A percentile compares a stretch with the other conserved stretches of the same genome.
Evolutionary conservation across 2,113 vertebrate species (phyloP).

Genomic region (Chaetorhynchus papuensis): DNA sequence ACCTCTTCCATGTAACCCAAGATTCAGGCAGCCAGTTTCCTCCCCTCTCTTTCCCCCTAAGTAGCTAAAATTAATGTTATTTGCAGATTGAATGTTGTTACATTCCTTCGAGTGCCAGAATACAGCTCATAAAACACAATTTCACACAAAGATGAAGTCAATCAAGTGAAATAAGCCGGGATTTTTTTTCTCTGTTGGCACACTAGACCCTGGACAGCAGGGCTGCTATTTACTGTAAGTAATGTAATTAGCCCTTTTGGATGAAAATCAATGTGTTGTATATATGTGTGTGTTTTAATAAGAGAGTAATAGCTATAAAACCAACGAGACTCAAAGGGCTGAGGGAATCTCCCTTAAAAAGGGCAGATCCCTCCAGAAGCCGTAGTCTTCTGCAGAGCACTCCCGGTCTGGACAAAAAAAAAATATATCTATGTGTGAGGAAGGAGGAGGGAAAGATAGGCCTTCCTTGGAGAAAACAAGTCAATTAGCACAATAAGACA

Average conservation of each 20-base stretch:
- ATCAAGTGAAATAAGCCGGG: constrained; percentile 74
- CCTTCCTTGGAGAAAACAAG: constrained; percentile 16
- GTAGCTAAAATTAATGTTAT: constrained; percentile 68
- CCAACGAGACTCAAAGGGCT: background rate
- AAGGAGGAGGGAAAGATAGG: background rate
- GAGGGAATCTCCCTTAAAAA: constrained; percentile 32
- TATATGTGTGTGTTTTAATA: constrained; percentile 45
- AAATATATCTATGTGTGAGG: background rate
- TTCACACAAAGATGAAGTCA: constrained; percentile 75
- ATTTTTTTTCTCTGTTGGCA: constrained; percentile 58
- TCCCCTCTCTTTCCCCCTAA: constrained; percentile 9
- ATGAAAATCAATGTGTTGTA: constrained; percentile 60
- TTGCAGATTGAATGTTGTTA: constrained; percentile 64
- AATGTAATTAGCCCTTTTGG: constrained; percentile 79
- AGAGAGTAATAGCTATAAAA: constrained; percentile 30
- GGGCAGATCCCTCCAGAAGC: background rate
- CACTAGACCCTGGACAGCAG: constrained; percentile 68
- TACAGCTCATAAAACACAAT: constrained; percentile 73
- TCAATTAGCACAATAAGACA: constrained; percentile 22
- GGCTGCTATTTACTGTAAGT: constrained; percentile 78
- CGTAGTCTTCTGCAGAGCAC: background rate
- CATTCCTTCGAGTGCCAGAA: constrained; percentile 67
- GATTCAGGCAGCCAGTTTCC: constrained; percentile 5
- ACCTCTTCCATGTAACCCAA: constrained; percentile 57
- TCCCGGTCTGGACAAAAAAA: background rate